Evolutionary conservation across 2,888 invertebrate species (phyloP), one percentile per base, ranked within the genome.

Genomic region (Drepana falcataria): DNA sequence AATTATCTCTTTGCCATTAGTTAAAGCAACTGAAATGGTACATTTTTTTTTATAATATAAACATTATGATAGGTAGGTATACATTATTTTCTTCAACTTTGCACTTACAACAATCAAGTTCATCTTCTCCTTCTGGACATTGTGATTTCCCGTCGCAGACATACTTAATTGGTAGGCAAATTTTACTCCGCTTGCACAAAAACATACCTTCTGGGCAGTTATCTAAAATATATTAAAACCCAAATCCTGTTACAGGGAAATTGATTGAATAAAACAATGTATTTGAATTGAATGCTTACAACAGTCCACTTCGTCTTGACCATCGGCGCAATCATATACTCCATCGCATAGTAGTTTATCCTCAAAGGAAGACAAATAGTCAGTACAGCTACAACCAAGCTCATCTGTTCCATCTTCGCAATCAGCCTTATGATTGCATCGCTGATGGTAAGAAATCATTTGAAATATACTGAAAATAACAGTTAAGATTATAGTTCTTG

Each of bases 401-500:
- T 97, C 97, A 78, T 97, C 97, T 0, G 94, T 94, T 3, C 94
- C 95, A 84, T 97, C 97, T 82, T 96, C 95, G 77, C 97, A 97
- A 71, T 97, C 95, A 33, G 93, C 81, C 56, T 92, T 85, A 48
- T 92, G 93, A 71, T 97, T 92, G 76, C 97, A 97, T 37, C 93
- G 92, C 63, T 93, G 89, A 2, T 75, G 64, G 35, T 88, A 79
- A 0, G 94, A 86, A 55, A 96, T 92, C 5, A 84, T 86, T 84
- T 96, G 96, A 0, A 90, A 74, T 65, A 96, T 92, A 58, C 95
- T 96, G 68, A 48, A 85, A 85, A 63, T 56, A 58, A 47, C 48
- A 44, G 35, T 56, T 6, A 56, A 40, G 35, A 9, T 51, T 48
- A 51, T 7, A 44, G 51, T 47, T 37, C 51, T 37, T 47, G 48